Conservation (phyloP, 2,797 vertebrate genomes). For the Oryzias sinensis region DNA sequence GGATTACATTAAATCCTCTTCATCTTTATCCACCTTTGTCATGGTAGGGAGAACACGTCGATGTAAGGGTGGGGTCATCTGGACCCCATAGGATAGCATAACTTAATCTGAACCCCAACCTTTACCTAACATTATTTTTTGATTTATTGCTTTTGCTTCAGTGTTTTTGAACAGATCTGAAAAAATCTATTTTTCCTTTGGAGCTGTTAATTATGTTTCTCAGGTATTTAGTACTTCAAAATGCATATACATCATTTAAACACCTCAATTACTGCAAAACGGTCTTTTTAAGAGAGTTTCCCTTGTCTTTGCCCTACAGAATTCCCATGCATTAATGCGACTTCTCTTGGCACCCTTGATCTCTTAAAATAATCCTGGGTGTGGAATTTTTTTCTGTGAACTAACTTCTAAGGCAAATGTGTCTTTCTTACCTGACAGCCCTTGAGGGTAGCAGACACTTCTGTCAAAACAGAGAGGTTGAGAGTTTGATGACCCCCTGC, state of each 20-base stretch:
- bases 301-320: neutral
- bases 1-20: no score
- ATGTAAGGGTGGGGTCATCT: no score
- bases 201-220: neutral
- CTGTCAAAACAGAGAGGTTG: slow-evolving; percentile 22
- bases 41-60: no score
- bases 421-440: slow-evolving; percentile 19
- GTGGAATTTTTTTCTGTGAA: slow-evolving; percentile 6
- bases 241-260: slow-evolving; percentile 8
- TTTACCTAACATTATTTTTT: no score
- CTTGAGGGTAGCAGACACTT: slow-evolving; percentile 7
- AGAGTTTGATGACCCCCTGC: slow-evolving; percentile 27
- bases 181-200: neutral
- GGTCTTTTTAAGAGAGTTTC: neutral
- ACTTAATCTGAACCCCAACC: no score
- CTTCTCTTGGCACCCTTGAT: slow-evolving; percentile 6
- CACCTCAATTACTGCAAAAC: slow-evolving; percentile 10
- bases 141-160: no score
- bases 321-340: slow-evolving; percentile 16
- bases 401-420: slow-evolving; percentile 13
- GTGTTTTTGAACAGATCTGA: neutral
- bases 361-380: slow-evolving; percentile 8
- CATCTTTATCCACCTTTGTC: no score
- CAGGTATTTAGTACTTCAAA: no score
- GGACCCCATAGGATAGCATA: no score